Percentiles rank a stretch among this genome's conserved stretches.
Conservation (phyloP, 2,113 vertebrate genomes). For the Malaclemys terrapin region DNA sequence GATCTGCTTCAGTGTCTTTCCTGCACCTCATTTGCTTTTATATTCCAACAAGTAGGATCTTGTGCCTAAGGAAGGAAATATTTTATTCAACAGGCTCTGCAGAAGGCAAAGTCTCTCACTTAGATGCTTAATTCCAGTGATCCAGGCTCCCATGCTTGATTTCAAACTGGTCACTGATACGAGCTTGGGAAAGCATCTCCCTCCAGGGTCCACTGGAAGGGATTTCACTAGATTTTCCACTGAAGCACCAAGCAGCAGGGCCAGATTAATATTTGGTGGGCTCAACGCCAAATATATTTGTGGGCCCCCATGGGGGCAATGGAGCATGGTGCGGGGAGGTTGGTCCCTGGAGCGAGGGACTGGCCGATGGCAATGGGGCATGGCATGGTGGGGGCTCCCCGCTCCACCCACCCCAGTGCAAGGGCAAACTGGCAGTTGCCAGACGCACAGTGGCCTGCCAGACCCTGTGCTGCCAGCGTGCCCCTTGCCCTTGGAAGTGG, state of each 20-base stretch:
- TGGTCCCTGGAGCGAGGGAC: too few species aligned
- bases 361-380: too few species aligned
- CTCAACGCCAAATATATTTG: too few species aligned
- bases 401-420: too few species aligned
- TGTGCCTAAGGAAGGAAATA: not conserved
- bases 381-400: too few species aligned
- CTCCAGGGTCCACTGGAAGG: not conserved
- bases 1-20: not conserved
- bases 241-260: not conserved
- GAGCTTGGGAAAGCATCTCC: not conserved
- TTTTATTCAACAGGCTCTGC: not conserved
- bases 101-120: not conserved
- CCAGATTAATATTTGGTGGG: too few species aligned
- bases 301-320: too few species aligned
- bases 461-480: too few species aligned
- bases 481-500: too few species aligned
- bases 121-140: not conserved
- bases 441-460: too few species aligned
- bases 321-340: too few species aligned
- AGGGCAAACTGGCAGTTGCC: too few species aligned
- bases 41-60: not conserved
- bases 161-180: not conserved
- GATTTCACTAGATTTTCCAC: not conserved
- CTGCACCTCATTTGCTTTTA: not conserved
- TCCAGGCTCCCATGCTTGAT: not conserved